These are phyloP conservation scores for Smittia aterrima DNA, from an alignment of 2,888 invertebrate genomes.

Conservation along the genomic window DNA sequence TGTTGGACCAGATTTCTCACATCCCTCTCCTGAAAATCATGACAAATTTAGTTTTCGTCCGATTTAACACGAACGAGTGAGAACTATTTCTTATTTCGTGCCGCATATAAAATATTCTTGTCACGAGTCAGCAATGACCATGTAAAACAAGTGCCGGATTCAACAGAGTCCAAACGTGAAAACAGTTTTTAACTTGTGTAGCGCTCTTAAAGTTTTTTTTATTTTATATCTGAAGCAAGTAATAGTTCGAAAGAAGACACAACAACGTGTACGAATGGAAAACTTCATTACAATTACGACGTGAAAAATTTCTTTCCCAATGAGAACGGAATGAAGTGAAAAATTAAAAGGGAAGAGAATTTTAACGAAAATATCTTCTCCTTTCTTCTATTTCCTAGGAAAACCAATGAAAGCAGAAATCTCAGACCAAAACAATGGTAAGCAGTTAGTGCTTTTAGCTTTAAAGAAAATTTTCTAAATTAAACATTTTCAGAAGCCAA, in stretches of 20 bases:
- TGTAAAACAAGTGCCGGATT: constrained; percentile 21
- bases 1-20: no score
- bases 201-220: no score
- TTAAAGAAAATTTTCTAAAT: neutral
- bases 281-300: neutral
- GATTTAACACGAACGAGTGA: constrained; percentile 15
- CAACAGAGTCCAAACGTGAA: neutral
- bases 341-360: neutral
- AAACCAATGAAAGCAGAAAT: neutral
- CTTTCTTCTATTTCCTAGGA: neutral
- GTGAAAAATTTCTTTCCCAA: neutral
- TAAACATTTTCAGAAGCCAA: constrained; percentile 47
- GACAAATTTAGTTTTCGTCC: constrained; percentile 18
- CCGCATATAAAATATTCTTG: constrained; percentile 7
- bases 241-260: no score
- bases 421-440: constrained; percentile 17
- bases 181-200: no score
- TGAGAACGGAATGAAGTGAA: neutral
- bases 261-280: no score
- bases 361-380: neutral
- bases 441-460: neutral
- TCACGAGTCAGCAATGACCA: constrained; percentile 25
- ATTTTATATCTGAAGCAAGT: no score
- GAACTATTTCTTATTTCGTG: constrained; percentile 11
- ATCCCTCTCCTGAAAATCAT: neutral